Percentiles rank a stretch among this genome's conserved stretches.
phyloP scores from a whole-genome alignment of 2,797 vertebrate genomes.

The Limosa lapponica region DNA sequence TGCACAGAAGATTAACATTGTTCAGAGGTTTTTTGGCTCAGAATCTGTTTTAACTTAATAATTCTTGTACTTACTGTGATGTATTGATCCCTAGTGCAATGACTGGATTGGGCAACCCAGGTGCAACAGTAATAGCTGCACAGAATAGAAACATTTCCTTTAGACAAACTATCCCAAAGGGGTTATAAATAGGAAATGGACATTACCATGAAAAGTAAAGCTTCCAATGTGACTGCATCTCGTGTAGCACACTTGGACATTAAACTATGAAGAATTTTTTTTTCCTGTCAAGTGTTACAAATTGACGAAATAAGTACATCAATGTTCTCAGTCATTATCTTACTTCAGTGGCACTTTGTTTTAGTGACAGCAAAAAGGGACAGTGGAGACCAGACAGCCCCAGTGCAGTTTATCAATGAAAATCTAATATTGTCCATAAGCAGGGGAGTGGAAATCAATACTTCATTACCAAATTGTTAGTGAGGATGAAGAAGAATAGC shows the following conservation, averaged over 20 bases:
- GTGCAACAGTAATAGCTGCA: conserved; percentile 95
- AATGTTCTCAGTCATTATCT: conserved; percentile 95
- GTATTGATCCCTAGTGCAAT: conserved; percentile 91
- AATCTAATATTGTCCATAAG: conserved; percentile 99
- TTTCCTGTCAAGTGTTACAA: conserved; percentile 96
- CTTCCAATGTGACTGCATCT: conserved; percentile 87
- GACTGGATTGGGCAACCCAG: conserved; percentile 92
- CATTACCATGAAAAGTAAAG: conserved; percentile 89
- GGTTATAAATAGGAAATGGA: conserved; percentile 94
- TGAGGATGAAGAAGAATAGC: conserved; percentile 95
- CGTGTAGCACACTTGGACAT: conserved; percentile 92
- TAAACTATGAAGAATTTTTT: conserved; percentile 91
- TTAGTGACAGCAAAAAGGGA: conserved; percentile 91
- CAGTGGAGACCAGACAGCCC: conserved; percentile 86
- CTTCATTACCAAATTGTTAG: conserved; percentile 99
- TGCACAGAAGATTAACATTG: conserved; percentile 82
- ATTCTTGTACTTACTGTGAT: conserved; percentile 86
- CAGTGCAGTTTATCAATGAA: conserved; percentile 98
- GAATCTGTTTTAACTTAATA: conserved; percentile 82
- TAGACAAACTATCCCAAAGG: conserved; percentile 95
- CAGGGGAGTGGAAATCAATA: conserved; percentile 99
- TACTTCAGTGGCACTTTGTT: conserved; percentile 96
- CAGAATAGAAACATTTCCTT: conserved; percentile 99
- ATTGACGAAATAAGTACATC: conserved; percentile 96
- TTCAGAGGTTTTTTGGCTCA: conserved; percentile 82